These are phyloP conservation scores for Cantharis flavilabris DNA, from an alignment of 2,888 invertebrate species.

Conservation along the genomic window DNA sequence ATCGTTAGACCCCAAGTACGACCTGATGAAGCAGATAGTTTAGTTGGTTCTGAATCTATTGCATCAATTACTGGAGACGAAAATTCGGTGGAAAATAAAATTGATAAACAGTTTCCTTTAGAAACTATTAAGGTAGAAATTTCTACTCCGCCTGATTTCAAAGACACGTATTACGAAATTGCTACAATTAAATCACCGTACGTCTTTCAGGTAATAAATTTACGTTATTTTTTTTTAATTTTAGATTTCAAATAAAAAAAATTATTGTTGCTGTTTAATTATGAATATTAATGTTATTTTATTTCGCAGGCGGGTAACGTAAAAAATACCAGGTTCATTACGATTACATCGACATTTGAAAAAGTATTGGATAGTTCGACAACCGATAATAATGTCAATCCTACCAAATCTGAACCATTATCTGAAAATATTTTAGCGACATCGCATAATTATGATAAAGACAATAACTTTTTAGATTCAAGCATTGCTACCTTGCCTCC, in stretches of 20 bases:
- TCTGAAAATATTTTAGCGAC: constrained; percentile 88
- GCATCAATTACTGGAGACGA: constrained; percentile 64
- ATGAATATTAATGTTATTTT: constrained; percentile 5
- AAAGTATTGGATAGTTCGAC: constrained; percentile 71
- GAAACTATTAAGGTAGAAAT: constrained; percentile 88
- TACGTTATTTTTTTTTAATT: background rate
- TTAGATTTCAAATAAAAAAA: too few relatives aligned
- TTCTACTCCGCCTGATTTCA: constrained; percentile 84
- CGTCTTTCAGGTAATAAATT: constrained; percentile 76
- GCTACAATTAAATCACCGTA: constrained; percentile 90
- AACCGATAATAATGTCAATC: constrained; percentile 58
- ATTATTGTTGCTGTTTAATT: background rate
- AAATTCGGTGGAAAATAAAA: constrained; percentile 67
- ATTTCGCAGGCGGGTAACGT: constrained; percentile 77
- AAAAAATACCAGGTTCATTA: constrained; percentile 85
- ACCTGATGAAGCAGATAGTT: constrained; percentile 62
- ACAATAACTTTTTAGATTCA: constrained; percentile 69
- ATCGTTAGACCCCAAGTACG: constrained; percentile 61
- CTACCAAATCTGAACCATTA: constrained; percentile 73
- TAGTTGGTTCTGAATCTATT: constrained; percentile 76
- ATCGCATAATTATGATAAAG: constrained; percentile 72
- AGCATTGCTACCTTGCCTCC: constrained; percentile 84
- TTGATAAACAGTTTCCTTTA: constrained; percentile 64
- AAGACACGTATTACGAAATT: constrained; percentile 85
- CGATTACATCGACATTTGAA: constrained; percentile 84